Evolutionary conservation across 1,140 invertebrate species (phyloP).

Genomic region (Ectropis grisescens): DNA sequence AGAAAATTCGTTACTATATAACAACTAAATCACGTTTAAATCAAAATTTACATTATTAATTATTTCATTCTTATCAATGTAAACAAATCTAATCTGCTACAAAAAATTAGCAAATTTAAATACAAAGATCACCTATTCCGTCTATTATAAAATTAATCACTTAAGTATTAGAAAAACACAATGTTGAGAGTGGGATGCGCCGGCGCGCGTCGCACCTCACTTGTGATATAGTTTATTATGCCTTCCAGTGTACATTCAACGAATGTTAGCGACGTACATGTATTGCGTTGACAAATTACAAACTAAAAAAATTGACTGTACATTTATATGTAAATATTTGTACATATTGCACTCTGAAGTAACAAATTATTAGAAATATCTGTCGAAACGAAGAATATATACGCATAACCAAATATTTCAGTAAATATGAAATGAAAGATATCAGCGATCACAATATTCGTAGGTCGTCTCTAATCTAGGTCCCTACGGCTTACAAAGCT

Average conservation of each 20-base stretch:
- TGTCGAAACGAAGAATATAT: slow-evolving; percentile 59
- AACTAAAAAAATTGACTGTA: slow-evolving; percentile 69
- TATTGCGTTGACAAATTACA: slow-evolving; percentile 66
- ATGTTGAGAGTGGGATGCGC: slow-evolving; percentile 31
- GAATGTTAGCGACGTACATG: slow-evolving; percentile 50
- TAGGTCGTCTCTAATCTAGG: slow-evolving; percentile 59
- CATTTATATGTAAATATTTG: slow-evolving; percentile 68
- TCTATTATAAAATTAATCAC: slow-evolving; percentile 64
- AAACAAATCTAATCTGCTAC: slow-evolving; percentile 68
- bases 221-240: slow-evolving; percentile 62
- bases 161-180: slow-evolving; percentile 65
- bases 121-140: slow-evolving; percentile 63
- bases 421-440: slow-evolving; percentile 54
- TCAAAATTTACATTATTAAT: slow-evolving; percentile 67
- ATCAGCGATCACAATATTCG: slow-evolving; percentile 63
- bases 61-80: slow-evolving; percentile 59
- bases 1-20: slow-evolving; percentile 66
- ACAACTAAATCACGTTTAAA: slow-evolving; percentile 69
- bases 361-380: slow-evolving; percentile 62
- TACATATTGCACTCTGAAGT: slow-evolving; percentile 70
- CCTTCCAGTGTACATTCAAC: slow-evolving; percentile 57
- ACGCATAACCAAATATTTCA: slow-evolving; percentile 52
- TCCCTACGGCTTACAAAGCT: slow-evolving; percentile 65
- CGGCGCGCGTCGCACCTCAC: slow-evolving; percentile 30
- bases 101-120: slow-evolving; percentile 69